A percentile compares a stretch with the other conserved stretches of the same genome.
Conservation (phyloP, 1,140 invertebrate genomes). For the Gerris buenoi region DNA sequence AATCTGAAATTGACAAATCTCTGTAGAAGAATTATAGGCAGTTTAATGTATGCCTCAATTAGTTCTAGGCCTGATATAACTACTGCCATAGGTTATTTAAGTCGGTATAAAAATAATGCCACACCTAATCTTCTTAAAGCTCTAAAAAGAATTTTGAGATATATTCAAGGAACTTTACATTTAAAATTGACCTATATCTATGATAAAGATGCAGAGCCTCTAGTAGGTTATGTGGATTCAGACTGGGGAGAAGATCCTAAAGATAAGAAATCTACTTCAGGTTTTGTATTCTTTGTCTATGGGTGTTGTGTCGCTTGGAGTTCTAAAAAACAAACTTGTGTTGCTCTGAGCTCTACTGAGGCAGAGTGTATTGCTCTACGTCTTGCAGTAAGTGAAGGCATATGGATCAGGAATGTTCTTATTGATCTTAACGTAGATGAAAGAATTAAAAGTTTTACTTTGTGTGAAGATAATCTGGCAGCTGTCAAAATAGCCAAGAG, state of each 20-base stretch:
- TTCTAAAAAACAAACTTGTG: no score
- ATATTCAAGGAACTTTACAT: conserved; percentile 9
- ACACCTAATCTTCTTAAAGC: conserved; percentile 11
- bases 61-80: no score
- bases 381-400: neutral
- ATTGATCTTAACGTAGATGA: neutral
- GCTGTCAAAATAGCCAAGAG: no score
- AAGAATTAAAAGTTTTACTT: no score
- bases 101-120: conserved; percentile 20
- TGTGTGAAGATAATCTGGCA: no score
- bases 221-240: conserved; percentile 26
- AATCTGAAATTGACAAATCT: conserved; percentile 17
- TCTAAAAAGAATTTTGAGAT: no score
- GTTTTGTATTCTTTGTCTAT: conserved; percentile 18
- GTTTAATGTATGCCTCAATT: conserved; percentile 23
- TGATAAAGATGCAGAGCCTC: no score
- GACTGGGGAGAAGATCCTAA: conserved; percentile 29
- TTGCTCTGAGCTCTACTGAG: neutral
- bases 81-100: no score
- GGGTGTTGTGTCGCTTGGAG: neutral
- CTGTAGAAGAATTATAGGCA: conserved; percentile 24
- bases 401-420: neutral
- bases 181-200: conserved; percentile 2
- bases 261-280: conserved; percentile 27
- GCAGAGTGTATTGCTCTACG: neutral